These are phyloP conservation scores for Drosophila sp. DNA, from an alignment of 1,140 invertebrate species.

Conservation along the genomic window DNA sequence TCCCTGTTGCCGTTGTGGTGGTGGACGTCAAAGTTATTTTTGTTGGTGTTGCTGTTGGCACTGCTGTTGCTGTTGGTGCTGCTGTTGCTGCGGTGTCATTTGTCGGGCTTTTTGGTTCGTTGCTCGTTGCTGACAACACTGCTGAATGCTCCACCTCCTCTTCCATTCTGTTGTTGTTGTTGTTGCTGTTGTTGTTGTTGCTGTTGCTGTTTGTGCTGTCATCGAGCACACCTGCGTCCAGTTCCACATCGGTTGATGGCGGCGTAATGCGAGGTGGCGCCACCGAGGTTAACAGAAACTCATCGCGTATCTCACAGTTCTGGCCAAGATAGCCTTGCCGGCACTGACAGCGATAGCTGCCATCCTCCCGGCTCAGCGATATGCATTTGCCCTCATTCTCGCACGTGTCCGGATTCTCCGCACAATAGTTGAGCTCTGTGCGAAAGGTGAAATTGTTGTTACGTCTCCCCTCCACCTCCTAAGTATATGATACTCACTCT, in stretches of 20 bases:
- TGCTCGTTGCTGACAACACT: conserved; percentile 43
- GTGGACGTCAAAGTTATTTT: conserved; percentile 4
- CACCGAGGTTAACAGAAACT: conserved; percentile 80
- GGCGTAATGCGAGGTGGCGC: conserved; percentile 83
- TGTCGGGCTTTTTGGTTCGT: conserved; percentile 44
- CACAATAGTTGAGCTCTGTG: conserved; percentile 90
- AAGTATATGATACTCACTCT: conserved; percentile 84
- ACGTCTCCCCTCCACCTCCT: too few species aligned
- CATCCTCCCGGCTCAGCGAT: conserved; percentile 89
- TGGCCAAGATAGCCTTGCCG: conserved; percentile 85
- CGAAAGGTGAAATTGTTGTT: background rate
- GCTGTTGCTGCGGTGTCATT: conserved; percentile 45
- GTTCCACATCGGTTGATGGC: conserved; percentile 36
- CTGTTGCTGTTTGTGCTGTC: conserved; percentile 17
- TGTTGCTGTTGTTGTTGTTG: too few species aligned
- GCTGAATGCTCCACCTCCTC: background rate
- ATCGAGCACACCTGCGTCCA: conserved; percentile 47
- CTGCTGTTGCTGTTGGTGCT: conserved; percentile 2
- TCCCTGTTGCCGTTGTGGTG: conserved; percentile 12
- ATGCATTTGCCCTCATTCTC: conserved; percentile 92
- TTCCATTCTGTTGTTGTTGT: conserved; percentile 5
- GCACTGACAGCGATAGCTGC: conserved; percentile 88
- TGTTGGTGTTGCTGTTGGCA: conserved; percentile 14
- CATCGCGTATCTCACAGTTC: conserved; percentile 85
- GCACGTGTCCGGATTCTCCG: conserved; percentile 87